phyloP scores from a whole-genome alignment of 2,113 vertebrate species.

The Melanostigma gelatinosum region DNA sequence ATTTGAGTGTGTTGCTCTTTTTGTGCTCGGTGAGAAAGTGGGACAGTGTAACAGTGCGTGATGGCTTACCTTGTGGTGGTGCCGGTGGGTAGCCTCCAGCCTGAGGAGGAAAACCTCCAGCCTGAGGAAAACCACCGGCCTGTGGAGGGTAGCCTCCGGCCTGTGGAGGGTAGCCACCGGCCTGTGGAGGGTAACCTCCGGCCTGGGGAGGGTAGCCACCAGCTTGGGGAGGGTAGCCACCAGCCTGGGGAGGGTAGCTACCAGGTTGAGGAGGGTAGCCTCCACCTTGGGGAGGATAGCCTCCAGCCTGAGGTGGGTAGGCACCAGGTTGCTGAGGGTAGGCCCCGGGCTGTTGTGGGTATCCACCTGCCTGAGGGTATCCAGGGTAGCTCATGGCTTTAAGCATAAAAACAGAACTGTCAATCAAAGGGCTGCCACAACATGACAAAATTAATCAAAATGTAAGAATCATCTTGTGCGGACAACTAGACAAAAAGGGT shows the following conservation, averaged over 20 bases:
- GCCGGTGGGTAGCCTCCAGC: constrained; percentile 72
- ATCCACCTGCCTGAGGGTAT: constrained; percentile 79
- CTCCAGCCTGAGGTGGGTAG: constrained; percentile 76
- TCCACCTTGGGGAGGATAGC: constrained; percentile 73
- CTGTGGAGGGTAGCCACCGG: constrained; percentile 66
- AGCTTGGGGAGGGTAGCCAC: constrained; percentile 62
- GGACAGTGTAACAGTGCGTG: neutral
- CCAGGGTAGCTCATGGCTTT: constrained; percentile 93
- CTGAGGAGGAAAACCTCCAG: constrained; percentile 64
- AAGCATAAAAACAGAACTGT: constrained; percentile 71
- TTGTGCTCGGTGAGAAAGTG: neutral
- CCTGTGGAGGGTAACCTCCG: constrained; percentile 57
- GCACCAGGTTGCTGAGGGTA: constrained; percentile 72
- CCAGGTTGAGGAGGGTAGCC: constrained; percentile 86
- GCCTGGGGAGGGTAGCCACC: constrained; percentile 67
- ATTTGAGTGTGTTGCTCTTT: neutral
- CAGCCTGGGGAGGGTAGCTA: constrained; percentile 66
- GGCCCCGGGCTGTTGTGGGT: constrained; percentile 72
- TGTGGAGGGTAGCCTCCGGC: constrained; percentile 72
- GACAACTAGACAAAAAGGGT: neutral
- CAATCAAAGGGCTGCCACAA: constrained; percentile 1
- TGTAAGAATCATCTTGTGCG: neutral
- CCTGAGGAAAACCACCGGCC: constrained; percentile 58
- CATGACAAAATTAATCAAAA: neutral
- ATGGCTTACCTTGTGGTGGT: constrained; percentile 76